Base-by-base conservation (phyloP, 2,113 vertebrate species). In the Channa argus region DNA sequence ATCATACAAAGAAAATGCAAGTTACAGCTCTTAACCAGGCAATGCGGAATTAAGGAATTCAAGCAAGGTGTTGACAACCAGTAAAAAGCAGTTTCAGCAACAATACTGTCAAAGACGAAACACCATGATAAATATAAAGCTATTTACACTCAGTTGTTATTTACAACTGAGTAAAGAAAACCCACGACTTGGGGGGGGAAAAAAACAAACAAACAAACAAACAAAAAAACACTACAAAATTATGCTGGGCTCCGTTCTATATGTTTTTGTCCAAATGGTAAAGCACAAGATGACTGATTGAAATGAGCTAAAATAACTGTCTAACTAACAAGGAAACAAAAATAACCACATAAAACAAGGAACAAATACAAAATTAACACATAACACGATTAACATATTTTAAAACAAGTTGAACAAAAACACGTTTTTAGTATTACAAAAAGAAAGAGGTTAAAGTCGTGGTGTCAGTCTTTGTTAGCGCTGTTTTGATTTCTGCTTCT, bases 1-100 rank as follows among this genome's bases (percentile, higher is more conserved):
- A 3, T 39, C 13, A 66, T 72, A 71, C 39, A 83, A 89, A 86
- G 50, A 81, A 88, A 89, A 82, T 53, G 34, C 38, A 66, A 79
- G 61, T 71, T 5, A 74, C 72, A 77, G 37, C 46, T 81, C 3
- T 60, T 65, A 51, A 85, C 86, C 83, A 44, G 50, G 72, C 51
- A 85, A 84, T 24, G 24, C 24, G 24, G 24, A 24, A 24, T 24
- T 24, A 53, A 24, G 24, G 1, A 24, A 24, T 24, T 24, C 58
- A 79, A 36, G 51, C 50, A 43, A 71, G 33, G 9, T 71, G 77
- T 67, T 49, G 51, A 80, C 50, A 80, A 67, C 65, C 14, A 12
- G 34, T 60, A 53, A 71, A 71, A 33, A 78, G 55, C 39, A 64
- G 24, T 24, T 33, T 39, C 12, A 71, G 41, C 37, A 86, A 73